A percentile compares a stretch with the other conserved stretches of the same genome.
Evolutionary conservation across 2,113 vertebrate species (phyloP).

Genomic region (Hyaena hyaena): DNA sequence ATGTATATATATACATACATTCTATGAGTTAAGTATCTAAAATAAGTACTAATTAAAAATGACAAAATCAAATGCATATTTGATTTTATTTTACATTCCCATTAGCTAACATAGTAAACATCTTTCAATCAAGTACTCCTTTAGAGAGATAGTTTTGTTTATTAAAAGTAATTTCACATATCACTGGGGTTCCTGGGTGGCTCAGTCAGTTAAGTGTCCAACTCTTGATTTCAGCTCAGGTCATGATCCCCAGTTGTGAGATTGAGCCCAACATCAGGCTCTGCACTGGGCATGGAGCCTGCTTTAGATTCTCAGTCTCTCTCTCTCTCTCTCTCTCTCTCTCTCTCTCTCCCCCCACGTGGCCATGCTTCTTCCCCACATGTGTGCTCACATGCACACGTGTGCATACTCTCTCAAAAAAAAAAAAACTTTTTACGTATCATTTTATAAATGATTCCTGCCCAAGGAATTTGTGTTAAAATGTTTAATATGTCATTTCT

Average conservation of each 20-base stretch:
- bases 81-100: slow-evolving; percentile 14
- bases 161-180: slow-evolving; percentile 23
- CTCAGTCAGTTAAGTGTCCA: too few relatives aligned
- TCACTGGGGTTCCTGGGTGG: too few relatives aligned
- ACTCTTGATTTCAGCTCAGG: too few relatives aligned
- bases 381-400: too few relatives aligned
- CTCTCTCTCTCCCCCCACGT: too few relatives aligned
- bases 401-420: too few relatives aligned
- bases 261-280: too few relatives aligned
- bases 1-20: background rate
- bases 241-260: too few relatives aligned
- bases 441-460: background rate
- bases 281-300: too few relatives aligned
- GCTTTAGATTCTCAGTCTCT: too few relatives aligned
- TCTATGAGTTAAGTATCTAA: background rate
- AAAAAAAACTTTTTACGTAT: background rate
- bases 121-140: background rate
- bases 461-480: background rate
- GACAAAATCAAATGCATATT: slow-evolving; percentile 4
- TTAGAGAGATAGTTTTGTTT: slow-evolving; percentile 7
- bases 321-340: too few relatives aligned
- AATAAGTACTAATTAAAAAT: slow-evolving; percentile 17
- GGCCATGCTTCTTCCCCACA: too few relatives aligned
- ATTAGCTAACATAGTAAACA: slow-evolving; percentile 1
- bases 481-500: background rate